Base-by-base conservation (phyloP, 1,140 invertebrate species). In the Aleiodes sp. region DNA sequence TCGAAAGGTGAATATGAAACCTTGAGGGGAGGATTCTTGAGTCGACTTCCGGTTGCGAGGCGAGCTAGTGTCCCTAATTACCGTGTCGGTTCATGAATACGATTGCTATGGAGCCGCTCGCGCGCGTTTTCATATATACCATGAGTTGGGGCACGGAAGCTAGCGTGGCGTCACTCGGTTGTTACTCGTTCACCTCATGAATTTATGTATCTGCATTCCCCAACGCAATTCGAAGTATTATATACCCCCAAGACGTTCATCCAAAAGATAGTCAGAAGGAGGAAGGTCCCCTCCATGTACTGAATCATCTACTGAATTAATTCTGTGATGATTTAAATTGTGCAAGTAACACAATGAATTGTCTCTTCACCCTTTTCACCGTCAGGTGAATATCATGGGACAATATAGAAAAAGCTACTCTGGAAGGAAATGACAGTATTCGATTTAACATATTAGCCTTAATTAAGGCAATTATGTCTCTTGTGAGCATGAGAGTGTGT, bases 61-160 rank as follows among this genome's bases (percentile, higher is more conserved):
- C 79, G 80, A 83, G 81, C 82, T 84, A 85, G 83, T 86, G 84
- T 86, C 84, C 84, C 82, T 86, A 86, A 86, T 86, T 86, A 85
- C 83, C 83, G 84, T 84, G 84, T 86, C 83, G 84, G 82, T 84
- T 86, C 84, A 84, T 86, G 84, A 86, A 86, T 86, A 85, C 84
- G 81, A 86, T 84, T 84, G 83, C 83, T 71, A 74, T 75, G 68
- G 71, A 70, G 59, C 67, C 57, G 66, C 31, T 21, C 19, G 10
- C 41, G n/a, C 19, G 14, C 64, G 57, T 19, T 31, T 26, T 52
- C 33, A 76, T 39, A 41, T 39, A 67, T 28, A 61, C 43, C 46
- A 33, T 31, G 26, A n/a, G 57, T 52, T 43, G 65, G 77, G 74
- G 82, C 82, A 85, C 83, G 83, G 83, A 85, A 84, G 80, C 80